A percentile compares a stretch with the other conserved stretches of the same genome.
phyloP scores from a whole-genome alignment of 2,888 invertebrate species.

The Pycnomerus fuliginosus region DNA sequence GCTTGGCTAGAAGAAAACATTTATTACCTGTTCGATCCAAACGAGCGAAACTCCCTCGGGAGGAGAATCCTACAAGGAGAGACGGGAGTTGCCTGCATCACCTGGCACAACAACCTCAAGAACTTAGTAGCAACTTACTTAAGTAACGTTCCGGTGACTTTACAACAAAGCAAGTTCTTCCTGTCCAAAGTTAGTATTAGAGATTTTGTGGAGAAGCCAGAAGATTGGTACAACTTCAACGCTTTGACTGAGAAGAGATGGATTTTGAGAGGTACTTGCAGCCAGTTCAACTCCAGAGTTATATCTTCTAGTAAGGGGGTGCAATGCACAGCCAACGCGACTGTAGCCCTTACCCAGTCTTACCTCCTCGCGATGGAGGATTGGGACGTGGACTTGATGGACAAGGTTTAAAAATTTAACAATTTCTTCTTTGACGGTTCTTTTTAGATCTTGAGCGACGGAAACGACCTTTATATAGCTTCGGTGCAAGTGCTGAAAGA shows the following conservation, averaged over 20 bases:
- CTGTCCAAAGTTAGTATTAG: constrained; percentile 46
- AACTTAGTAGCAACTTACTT: constrained; percentile 49
- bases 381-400: constrained; percentile 49
- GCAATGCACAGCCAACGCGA: constrained; percentile 53
- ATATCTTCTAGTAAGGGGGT: constrained; percentile 46
- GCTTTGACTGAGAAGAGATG: constrained; percentile 40
- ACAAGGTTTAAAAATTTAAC: constrained; percentile 40
- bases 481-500: constrained; percentile 40
- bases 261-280: constrained; percentile 49
- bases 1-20: constrained; percentile 51
- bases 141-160: constrained; percentile 40
- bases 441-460: constrained; percentile 46
- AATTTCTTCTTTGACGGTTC: constrained; percentile 1
- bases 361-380: constrained; percentile 41
- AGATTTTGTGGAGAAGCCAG: constrained; percentile 41
- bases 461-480: constrained; percentile 51
- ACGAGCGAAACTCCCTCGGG: constrained; percentile 49
- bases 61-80: constrained; percentile 27
- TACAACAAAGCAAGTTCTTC: constrained; percentile 31
- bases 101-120: constrained; percentile 45
- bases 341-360: constrained; percentile 48
- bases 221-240: constrained; percentile 49
- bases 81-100: constrained; percentile 49
- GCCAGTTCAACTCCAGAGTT: constrained; percentile 44
- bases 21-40: constrained; percentile 54